Evolutionary conservation across 2,797 vertebrate species (phyloP).

Genomic region (Oryzias sinensis): DNA sequence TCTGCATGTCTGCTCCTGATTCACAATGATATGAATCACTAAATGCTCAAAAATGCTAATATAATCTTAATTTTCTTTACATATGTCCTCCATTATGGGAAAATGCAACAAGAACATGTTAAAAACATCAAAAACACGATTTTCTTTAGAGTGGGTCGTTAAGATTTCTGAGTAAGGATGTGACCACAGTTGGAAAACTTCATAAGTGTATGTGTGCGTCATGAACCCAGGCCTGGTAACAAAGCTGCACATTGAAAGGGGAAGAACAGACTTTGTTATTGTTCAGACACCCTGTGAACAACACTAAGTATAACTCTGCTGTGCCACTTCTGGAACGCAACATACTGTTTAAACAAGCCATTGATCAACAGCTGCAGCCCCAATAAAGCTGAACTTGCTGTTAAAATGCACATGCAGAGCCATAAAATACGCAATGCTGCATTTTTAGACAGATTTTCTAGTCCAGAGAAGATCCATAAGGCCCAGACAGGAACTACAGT

Average conservation of each 20-base stretch:
- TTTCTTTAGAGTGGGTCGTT: slow-evolving; percentile 13
- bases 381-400: slow-evolving; percentile 54
- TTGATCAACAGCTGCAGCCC: slow-evolving; percentile 58
- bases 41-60: no score
- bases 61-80: no score
- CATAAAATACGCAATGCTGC: slow-evolving; percentile 53
- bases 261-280: slow-evolving; percentile 38
- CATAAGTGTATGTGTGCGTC: slow-evolving; percentile 40
- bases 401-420: slow-evolving; percentile 53
- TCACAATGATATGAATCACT: no score
- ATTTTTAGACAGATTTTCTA: slow-evolving; percentile 41
- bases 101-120: no score
- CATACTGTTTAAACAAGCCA: slow-evolving; percentile 40
- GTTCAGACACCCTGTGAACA: slow-evolving; percentile 24
- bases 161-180: slow-evolving; percentile 43
- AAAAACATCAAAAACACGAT: no score
- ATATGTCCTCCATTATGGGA: no score
- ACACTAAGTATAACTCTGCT: slow-evolving; percentile 8
- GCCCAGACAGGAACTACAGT: slow-evolving; percentile 32
- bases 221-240: slow-evolving; percentile 28
- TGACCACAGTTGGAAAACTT: slow-evolving; percentile 43
- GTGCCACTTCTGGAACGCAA: slow-evolving; percentile 4
- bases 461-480: slow-evolving; percentile 45
- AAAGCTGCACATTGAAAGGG: slow-evolving; percentile 36
- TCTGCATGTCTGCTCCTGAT: no score